Evolutionary conservation across 2,797 vertebrate species (phyloP), one percentile per base, ranked within the genome.

Genomic region (Schizopygopsis malacanthus): DNA sequence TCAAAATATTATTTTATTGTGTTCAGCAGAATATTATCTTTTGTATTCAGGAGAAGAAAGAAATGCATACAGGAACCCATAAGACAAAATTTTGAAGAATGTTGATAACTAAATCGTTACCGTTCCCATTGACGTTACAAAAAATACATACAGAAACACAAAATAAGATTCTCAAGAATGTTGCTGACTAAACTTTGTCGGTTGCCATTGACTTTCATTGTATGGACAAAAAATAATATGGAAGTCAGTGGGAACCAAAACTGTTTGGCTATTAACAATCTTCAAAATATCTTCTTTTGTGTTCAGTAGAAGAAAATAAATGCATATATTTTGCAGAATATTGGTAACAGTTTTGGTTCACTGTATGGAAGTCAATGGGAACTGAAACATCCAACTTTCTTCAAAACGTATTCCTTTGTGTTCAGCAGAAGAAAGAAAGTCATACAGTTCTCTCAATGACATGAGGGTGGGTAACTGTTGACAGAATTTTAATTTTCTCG

Each of bases 391-490:
- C 22, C 3, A 37, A 9, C 33, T 9, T 67, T 67, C 33, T 33
- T 37, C 28, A 18, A 39, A 69, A 20, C 39, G 10, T 10, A 39
- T 39, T 39, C 33, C 1, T 69, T 39, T 39, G 65, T 69, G 65
- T 39, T 20, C 33, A 69, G 65, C 33, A 39, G 16, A 20, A 69
- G 65, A 69, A 69, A 39, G 28, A 39, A 69, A 39, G 65, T 39
- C 65, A 69, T 69, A 39, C 39, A 69, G 65, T 69, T 39, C 16
- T 39, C 65, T 69, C 65, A 69, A 39, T 69, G 65, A 69, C 65
- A 69, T 2, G 16, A 69, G 8, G 65, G 65, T 69, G 33, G 8
- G 65, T 39, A 39, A 69, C 16, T 39, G 33, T 10, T 9, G 6
- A 37, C 16, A 20, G 7, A 39, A 20, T 69, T 39, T 69, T 20